These are phyloP conservation scores for Elmis aenea DNA, from an alignment of 2,888 invertebrate species.

Conservation along the genomic window DNA sequence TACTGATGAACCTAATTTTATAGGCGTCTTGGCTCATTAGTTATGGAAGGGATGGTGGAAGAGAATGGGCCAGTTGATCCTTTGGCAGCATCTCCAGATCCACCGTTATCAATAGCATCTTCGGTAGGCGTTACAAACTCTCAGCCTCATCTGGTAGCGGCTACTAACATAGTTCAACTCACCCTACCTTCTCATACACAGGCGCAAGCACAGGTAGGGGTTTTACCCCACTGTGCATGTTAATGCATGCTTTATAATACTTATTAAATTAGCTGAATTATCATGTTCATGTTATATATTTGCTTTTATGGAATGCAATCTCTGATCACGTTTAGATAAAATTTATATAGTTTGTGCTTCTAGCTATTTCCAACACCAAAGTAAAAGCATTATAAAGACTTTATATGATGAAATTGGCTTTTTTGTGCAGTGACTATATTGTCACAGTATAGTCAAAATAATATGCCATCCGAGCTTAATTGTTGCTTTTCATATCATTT, in stretches of 20 bases:
- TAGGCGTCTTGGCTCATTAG: slow-evolving; percentile 46
- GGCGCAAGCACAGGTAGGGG: slow-evolving; percentile 60
- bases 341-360: no score
- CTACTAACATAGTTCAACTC: slow-evolving; percentile 82
- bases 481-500: no score
- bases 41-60: slow-evolving; percentile 91
- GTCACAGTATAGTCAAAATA: no score
- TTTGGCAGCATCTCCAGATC: slow-evolving; percentile 52
- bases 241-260: background rate
- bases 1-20: no score
- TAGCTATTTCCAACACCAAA: no score
- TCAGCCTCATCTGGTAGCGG: slow-evolving; percentile 53
- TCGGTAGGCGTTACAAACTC: slow-evolving; percentile 51
- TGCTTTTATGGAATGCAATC: no score
- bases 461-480: no score
- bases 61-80: slow-evolving; percentile 74
- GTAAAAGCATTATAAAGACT: no score
- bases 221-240: slow-evolving; percentile 31
- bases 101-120: slow-evolving; percentile 52
- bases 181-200: slow-evolving; percentile 63
- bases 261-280: background rate
- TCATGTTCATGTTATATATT: no score
- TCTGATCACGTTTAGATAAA: no score
- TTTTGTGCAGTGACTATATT: no score
- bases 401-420: no score